Base-by-base conservation (phyloP, 1,140 invertebrate species). In the Drosophila truncata region DNA sequence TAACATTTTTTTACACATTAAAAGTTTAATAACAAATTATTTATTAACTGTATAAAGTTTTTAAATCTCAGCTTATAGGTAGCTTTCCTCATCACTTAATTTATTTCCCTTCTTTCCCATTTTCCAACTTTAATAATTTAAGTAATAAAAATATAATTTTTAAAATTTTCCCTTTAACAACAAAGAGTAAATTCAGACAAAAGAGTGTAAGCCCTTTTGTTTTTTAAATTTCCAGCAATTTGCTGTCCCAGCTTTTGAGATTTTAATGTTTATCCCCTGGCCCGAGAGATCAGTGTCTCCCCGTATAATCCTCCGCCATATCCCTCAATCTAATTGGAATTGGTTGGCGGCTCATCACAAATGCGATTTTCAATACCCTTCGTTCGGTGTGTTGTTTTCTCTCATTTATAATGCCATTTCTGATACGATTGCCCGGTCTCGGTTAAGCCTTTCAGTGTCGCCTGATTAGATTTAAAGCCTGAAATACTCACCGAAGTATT, bases 401-500 rank as follows among this genome's bases (percentile, higher is more conserved):
- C 37, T 67, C 63, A 70, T 67, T 70, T 54, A 27, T 70, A 44
- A 67, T 70, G 47, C 62, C 63, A 42, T 41, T 44, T 31, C 66
- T 67, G 46, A 70, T 52, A 33, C 63, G 61, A 54, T 29, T 67
- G 66, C 47, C 47, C 57, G 33, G 54, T 23, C 61, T 14, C 46
- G n/a, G 16, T 67, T 55, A 54, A 67, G 63, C 65, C 49, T 70
- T 70, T 58, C 44, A 37, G 42, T 60, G 54, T 14, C 20, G 67
- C 29, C 70, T 73, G 70, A 73, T 73, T 60, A 69, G 64, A 78
- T 78, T 78, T 78, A 69, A 78, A 78, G 67, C 63, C 35, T 6
- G 7, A 29, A n/a, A 46, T 91, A 85, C 87, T 91, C 82, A 92
- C 91, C 91, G 64, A 91, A 81, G 59, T 80, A 80, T 65, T 76